Percentiles rank a stretch among this genome's conserved stretches.
These are phyloP conservation scores for Hassar affinis DNA, from an alignment of 2,113 vertebrate species.

Conservation along the genomic window DNA sequence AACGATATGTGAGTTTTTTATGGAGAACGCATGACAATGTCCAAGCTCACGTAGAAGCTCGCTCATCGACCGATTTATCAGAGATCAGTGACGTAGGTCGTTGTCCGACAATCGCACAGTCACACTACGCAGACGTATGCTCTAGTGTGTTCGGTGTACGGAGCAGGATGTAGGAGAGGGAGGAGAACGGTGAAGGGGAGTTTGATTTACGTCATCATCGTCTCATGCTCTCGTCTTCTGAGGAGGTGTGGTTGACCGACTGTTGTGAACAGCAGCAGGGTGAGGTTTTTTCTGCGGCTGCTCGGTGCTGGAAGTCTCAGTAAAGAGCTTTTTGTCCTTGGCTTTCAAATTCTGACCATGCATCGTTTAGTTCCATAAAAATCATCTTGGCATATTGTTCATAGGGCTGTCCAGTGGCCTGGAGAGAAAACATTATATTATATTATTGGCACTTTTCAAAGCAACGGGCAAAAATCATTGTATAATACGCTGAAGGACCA, in stretches of 20 bases:
- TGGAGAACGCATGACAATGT: neutral
- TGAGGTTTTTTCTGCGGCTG: conserved; percentile 26
- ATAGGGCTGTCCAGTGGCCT: conserved; percentile 97
- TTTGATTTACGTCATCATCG: conserved; percentile 25
- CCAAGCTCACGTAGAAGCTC: neutral
- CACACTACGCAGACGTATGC: conserved; percentile 49
- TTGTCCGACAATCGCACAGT: conserved; percentile 13
- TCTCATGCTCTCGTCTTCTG: conserved; percentile 25
- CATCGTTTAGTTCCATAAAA: conserved; percentile 99
- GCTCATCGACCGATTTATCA: conserved; percentile 2
- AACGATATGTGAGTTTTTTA: neutral
- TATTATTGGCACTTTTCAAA: neutral
- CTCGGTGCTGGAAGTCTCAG: conserved; percentile 65
- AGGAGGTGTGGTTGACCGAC: conserved; percentile 46
- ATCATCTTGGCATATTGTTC: conserved; percentile 99
- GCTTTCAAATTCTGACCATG: conserved; percentile 99
- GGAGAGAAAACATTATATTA: conserved; percentile 11
- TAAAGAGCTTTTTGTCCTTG: conserved; percentile 98
- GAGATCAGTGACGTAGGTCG: conserved; percentile 4
- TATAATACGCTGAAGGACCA: neutral
- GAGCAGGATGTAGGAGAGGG: conserved; percentile 48
- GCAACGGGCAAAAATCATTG: neutral
- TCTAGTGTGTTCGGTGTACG: conserved; percentile 56
- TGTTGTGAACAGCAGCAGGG: neutral
- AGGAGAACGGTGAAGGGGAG: neutral